Conservation (phyloP, 2,797 vertebrate genomes). For the Chloroceryle inda region DNA sequence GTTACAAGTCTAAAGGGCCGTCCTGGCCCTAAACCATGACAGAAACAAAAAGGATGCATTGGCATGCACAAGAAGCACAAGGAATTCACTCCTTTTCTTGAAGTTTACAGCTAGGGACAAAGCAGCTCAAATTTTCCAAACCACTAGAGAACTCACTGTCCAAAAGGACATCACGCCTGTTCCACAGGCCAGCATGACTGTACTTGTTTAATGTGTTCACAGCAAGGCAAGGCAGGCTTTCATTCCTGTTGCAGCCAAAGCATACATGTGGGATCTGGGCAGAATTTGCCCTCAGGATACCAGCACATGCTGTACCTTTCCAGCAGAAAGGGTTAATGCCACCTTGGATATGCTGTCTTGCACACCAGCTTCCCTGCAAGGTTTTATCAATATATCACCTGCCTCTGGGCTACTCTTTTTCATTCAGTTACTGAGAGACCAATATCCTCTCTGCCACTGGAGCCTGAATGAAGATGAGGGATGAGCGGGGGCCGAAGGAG, state of each 20-base stretch:
- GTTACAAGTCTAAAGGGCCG: no score
- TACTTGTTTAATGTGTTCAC: not conserved
- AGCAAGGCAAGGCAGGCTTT: not conserved
- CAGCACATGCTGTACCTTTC: not conserved
- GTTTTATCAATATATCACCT: not conserved
- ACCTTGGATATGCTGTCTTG: not conserved
- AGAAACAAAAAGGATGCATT: not conserved
- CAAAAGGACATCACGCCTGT: fast-evolving
- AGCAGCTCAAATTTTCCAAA: not conserved
- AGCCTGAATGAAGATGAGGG: not conserved
- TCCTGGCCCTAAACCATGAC: no score
- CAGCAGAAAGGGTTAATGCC: not conserved
- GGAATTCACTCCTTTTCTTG: not conserved
- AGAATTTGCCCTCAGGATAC: not conserved
- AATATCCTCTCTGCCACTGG: not conserved
- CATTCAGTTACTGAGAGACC: not conserved
- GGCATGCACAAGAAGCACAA: not conserved
- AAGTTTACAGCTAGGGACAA: not conserved
- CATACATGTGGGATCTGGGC: not conserved
- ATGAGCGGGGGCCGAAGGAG: not conserved
- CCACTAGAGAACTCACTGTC: not conserved
- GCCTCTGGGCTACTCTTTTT: not conserved
- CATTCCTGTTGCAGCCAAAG: not conserved
- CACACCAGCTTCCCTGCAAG: not conserved
- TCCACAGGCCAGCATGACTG: fast-evolving